Evolutionary conservation across 2,888 invertebrate genomes (phyloP), one percentile per base, ranked within the genome.

Genomic region (Coenonympha glycerion): DNA sequence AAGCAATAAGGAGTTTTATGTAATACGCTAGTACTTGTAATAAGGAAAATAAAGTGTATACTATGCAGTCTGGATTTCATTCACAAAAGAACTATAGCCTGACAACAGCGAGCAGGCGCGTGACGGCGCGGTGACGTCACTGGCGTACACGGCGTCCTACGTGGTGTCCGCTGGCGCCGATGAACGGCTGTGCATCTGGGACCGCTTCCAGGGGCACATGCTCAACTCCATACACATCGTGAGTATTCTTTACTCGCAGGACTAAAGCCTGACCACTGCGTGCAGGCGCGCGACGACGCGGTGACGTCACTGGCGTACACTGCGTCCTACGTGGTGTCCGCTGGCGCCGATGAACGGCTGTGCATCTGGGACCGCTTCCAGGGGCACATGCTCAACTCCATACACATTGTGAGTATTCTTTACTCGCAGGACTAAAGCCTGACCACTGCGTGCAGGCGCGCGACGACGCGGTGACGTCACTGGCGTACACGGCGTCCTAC

Each of bases 281-380:
- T 95, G 71, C 94, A 95, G 77, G 97, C 97, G 6, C 98, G 98
- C 71, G 94, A 96, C 72, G 96, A 96, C 30, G 91, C 93, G 11
- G 92, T 98, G 62, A 92, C 92, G 49, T 93, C 95, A 49, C 88
- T 98, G 36, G 93, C 95, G 4, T 95, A 95, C 76, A 96, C 97
- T 0, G 93, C 95, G 16, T 95, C 95, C 49, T 97, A 97, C 83
- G 95, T 98, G 26, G 94, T 98, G 65, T 97, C 97, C 19, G 90
- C 96, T 52, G 98, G 97, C 37, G 90, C 94, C 2, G 98, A 98
- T 79, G 96, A 97, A 69, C 90, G 93, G 34, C 90, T 98, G 41
- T 96, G 97, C 79, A 95, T 98, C 22, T 98, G 97, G 97, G 97
- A 98, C 76, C 90, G 97, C 50, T 96, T 96, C 78, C 96, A 96